Conservation (phyloP, 2,113 vertebrate species). For the Microtus pennsylvanicus region DNA sequence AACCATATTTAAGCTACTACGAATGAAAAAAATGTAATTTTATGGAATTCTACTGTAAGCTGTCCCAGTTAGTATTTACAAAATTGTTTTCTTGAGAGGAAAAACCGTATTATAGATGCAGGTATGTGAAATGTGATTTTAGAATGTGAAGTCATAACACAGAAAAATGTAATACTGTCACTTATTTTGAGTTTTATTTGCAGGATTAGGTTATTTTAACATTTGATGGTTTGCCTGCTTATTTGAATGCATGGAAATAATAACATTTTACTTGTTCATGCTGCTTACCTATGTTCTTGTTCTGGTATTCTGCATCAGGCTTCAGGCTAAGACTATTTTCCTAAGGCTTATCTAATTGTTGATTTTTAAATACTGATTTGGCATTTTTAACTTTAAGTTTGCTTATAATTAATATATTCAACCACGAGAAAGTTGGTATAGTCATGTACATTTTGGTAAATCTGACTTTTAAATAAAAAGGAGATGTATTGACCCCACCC, state of each 20-base stretch:
- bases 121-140: neutral
- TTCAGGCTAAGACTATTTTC: neutral
- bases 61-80: neutral
- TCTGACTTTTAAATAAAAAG: conserved; percentile 17
- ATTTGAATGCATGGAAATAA: neutral
- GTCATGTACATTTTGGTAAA: conserved; percentile 47
- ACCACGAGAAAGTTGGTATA: neutral
- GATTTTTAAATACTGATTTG: conserved; percentile 18
- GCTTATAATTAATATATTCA: conserved; percentile 26
- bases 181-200: neutral
- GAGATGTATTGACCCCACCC: conserved; percentile 18
- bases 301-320: neutral
- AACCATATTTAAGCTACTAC: neutral
- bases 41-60: neutral
- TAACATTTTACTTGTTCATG: neutral
- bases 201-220: neutral
- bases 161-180: neutral
- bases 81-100: conserved; percentile 18
- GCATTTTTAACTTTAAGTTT: conserved; percentile 24
- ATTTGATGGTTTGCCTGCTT: neutral
- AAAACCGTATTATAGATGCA: neutral
- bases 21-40: conserved; percentile 24
- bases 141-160: neutral
- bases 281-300: neutral
- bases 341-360: neutral